Percentiles rank a stretch among this genome's conserved stretches.
These are phyloP conservation scores for Adineta ricciae DNA, from an alignment of 2,888 invertebrate genomes.

Conservation along the genomic window DNA sequence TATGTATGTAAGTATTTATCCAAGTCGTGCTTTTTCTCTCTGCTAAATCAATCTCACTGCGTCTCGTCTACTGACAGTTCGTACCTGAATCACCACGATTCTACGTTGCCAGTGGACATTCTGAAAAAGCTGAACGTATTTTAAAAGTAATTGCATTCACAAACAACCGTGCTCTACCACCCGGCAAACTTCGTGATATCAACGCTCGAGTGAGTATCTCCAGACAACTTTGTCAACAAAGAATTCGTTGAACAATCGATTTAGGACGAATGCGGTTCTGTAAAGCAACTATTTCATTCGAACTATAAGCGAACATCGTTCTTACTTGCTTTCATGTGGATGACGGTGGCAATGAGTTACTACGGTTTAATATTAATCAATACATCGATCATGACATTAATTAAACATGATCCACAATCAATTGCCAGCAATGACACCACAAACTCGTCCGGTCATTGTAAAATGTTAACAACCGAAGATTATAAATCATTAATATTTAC, in stretches of 20 bases:
- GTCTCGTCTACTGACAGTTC: constrained; percentile 61
- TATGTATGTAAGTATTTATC: constrained; percentile 47
- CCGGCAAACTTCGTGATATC: constrained; percentile 55
- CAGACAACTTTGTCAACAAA: too few species aligned
- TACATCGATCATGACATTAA: not conserved
- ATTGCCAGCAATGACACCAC: too few species aligned
- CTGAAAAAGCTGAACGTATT: constrained; percentile 72
- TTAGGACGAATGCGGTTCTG: constrained; percentile 1
- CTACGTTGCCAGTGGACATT: constrained; percentile 73
- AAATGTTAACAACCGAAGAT: not conserved
- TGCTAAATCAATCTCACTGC: too few species aligned
- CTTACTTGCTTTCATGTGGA: constrained; percentile 85
- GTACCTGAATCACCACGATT: constrained; percentile 81
- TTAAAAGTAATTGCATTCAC: constrained; percentile 74
- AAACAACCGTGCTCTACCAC: constrained; percentile 75
- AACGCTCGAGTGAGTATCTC: constrained; percentile 35
- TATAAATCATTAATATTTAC: constrained; percentile 18
- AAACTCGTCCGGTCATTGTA: not conserved
- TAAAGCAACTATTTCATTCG: not conserved
- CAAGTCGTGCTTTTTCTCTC: too few species aligned
- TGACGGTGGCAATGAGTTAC: constrained; percentile 84
- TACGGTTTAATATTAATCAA: constrained; percentile 70
- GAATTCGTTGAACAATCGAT: too few species aligned
- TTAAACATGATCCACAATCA: not conserved
- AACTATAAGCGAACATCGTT: constrained; percentile 60